A percentile compares a stretch with the other conserved stretches of the same genome.
phyloP scores from a whole-genome alignment of 2,888 invertebrate species.

The Plusia festucae region DNA sequence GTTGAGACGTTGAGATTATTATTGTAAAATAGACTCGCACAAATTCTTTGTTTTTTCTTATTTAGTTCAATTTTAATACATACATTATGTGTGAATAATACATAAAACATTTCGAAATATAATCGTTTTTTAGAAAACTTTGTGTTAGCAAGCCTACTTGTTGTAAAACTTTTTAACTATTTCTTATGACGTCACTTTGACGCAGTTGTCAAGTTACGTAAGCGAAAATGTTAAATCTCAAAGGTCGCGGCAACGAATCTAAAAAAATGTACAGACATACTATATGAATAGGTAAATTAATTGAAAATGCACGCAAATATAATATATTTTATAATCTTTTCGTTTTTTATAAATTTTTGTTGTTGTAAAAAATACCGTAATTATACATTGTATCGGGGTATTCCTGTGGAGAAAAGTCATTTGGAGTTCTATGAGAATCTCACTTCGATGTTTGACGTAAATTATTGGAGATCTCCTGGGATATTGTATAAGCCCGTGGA shows the following conservation, averaged over 20 bases:
- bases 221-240: constrained; percentile 45
- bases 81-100: too few species aligned
- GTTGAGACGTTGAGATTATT: too few species aligned
- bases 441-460: constrained; percentile 58
- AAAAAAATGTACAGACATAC: constrained; percentile 12
- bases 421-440: constrained; percentile 71
- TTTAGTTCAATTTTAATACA: too few species aligned
- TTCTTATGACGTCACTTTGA: neutral
- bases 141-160: neutral
- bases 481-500: constrained; percentile 69
- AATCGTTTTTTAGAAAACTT: too few species aligned
- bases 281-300: constrained; percentile 15
- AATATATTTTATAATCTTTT: constrained; percentile 12
- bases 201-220: constrained; percentile 20
- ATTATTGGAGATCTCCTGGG: constrained; percentile 76
- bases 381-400: constrained; percentile 73
- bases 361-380: constrained; percentile 61
- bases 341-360: constrained; percentile 35
- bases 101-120: neutral
- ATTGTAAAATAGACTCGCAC: too few species aligned
- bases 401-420: constrained; percentile 67
- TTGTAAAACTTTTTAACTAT: neutral
- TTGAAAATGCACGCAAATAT: constrained; percentile 37
- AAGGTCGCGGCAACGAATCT: constrained; percentile 28
- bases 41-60: too few species aligned